A percentile compares a stretch with the other conserved stretches of the same genome.
Conservation (phyloP, 30 jellyfish, hydroid and myxozoan species). For the Rhopilema esculentum region DNA sequence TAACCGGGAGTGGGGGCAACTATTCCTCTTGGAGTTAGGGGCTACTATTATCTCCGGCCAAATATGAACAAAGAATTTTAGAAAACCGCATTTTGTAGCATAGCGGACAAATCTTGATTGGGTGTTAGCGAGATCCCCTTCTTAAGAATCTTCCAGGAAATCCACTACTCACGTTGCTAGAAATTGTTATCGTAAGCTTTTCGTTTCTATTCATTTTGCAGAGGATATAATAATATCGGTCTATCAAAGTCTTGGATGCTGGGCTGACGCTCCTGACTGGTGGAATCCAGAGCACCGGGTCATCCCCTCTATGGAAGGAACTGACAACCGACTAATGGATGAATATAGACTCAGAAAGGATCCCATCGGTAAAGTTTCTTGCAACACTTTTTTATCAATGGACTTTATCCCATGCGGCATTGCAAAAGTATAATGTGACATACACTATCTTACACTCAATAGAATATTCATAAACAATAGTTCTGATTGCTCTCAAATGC, state of each 20-base stretch:
- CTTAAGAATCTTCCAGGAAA: no score
- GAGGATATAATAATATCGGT: constrained; percentile 95
- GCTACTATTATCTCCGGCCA: no score
- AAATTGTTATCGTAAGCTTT: no score
- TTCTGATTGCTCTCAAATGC: not conserved
- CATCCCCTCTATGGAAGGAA: constrained; percentile 82
- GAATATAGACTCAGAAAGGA: constrained; percentile 81
- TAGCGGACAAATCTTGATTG: no score
- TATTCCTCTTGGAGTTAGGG: no score
- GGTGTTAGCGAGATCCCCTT: no score
- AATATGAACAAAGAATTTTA: no score
- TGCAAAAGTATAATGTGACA: not conserved
- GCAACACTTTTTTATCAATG: not conserved
- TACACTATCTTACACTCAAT: not conserved
- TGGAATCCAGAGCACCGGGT: constrained; percentile 84
- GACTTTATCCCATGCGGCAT: not conserved
- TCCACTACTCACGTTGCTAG: no score
- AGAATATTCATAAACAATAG: not conserved
- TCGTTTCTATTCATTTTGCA: constrained; percentile 16
- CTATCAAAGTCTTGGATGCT: constrained; percentile 94
- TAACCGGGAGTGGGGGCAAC: no score
- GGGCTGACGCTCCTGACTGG: constrained; percentile 90
- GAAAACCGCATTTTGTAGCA: no score
- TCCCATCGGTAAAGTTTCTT: constrained; percentile 78
- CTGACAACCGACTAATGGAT: constrained; percentile 65